These are phyloP conservation scores for Elachura formosa DNA, from an alignment of 2,113 vertebrate genomes.

Conservation along the genomic window DNA sequence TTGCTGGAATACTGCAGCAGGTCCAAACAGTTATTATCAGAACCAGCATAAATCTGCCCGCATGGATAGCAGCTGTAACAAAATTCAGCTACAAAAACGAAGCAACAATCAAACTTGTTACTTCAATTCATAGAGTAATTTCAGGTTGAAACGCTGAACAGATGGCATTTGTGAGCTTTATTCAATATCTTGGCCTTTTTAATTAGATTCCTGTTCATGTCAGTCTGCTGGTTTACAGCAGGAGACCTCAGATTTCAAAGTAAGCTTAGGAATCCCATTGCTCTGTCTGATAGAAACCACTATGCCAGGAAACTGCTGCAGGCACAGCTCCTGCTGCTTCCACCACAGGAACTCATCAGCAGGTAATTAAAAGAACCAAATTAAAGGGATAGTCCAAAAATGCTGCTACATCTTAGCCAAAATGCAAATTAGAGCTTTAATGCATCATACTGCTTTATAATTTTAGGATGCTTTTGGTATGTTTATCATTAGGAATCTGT, in stretches of 20 bases:
- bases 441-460: constrained; percentile 12
- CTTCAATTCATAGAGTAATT: neutral
- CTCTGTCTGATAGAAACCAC: constrained; percentile 14
- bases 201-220: constrained; percentile 47
- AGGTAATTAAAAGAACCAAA: constrained; percentile 41
- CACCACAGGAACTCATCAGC: neutral
- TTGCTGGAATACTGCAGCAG: neutral
- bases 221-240: neutral
- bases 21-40: neutral
- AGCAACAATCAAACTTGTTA: neutral
- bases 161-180: constrained; percentile 47
- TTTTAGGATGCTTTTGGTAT: neutral
- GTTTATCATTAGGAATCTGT: constrained; percentile 2
- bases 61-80: neutral
- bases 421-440: constrained; percentile 26
- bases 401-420: constrained; percentile 7
- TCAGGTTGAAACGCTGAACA: constrained; percentile 31
- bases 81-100: neutral
- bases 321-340: constrained; percentile 6
- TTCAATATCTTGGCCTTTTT: constrained; percentile 17
- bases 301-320: neutral
- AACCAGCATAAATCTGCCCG: neutral
- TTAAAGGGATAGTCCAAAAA: constrained; percentile 43
- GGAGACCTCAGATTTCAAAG: constrained; percentile 37
- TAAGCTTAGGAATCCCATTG: constrained; percentile 12